These are phyloP conservation scores for Isaurus tuberculatus DNA, from an alignment of 92 coral and sea anemone genomes.

Conservation along the genomic window DNA sequence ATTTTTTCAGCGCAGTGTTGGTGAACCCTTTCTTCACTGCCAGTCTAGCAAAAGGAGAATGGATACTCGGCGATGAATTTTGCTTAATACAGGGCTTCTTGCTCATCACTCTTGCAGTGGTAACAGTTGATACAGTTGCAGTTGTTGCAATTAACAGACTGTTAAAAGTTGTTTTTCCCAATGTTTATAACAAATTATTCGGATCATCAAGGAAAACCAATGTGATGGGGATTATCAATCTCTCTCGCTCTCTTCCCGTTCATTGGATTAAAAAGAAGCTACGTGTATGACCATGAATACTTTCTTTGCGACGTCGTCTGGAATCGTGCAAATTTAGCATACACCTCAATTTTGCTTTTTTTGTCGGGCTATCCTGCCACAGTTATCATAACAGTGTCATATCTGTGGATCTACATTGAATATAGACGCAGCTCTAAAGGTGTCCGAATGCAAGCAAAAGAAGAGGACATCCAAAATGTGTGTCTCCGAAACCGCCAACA, in stretches of 20 bases:
- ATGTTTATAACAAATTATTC: slow-evolving; percentile 8
- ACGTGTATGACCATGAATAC: slow-evolving; percentile 12
- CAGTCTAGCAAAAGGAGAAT: slow-evolving; percentile 28
- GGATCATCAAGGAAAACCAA: slow-evolving; percentile 30
- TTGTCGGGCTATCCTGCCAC: slow-evolving; percentile 34
- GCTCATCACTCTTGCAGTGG: slow-evolving; percentile 27
- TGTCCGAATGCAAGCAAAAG: slow-evolving; percentile 24
- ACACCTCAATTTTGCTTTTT: neutral
- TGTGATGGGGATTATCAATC: slow-evolving; percentile 19
- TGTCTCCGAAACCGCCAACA: slow-evolving; percentile 20
- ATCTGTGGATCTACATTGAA: slow-evolving; percentile 21
- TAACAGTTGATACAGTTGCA: slow-evolving; percentile 30
- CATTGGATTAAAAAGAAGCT: slow-evolving; percentile 16
- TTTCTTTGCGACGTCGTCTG: slow-evolving; percentile 34
- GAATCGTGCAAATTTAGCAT: slow-evolving; percentile 21
- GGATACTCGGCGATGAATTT: slow-evolving; percentile 15
- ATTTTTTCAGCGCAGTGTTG: slow-evolving; percentile 12
- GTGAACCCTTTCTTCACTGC: slow-evolving; percentile 8
- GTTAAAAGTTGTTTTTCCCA: slow-evolving; percentile 25
- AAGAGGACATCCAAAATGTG: slow-evolving; percentile 27
- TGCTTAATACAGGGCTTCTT: slow-evolving; percentile 19
- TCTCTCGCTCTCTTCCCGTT: slow-evolving; percentile 16
- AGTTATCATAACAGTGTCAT: slow-evolving; percentile 14
- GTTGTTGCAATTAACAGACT: slow-evolving; percentile 37
- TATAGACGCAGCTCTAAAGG: slow-evolving; percentile 11